A percentile compares a stretch with the other conserved stretches of the same genome.
Evolutionary conservation across 2,888 invertebrate genomes (phyloP).

Genomic region (Calliscelio sp.): DNA sequence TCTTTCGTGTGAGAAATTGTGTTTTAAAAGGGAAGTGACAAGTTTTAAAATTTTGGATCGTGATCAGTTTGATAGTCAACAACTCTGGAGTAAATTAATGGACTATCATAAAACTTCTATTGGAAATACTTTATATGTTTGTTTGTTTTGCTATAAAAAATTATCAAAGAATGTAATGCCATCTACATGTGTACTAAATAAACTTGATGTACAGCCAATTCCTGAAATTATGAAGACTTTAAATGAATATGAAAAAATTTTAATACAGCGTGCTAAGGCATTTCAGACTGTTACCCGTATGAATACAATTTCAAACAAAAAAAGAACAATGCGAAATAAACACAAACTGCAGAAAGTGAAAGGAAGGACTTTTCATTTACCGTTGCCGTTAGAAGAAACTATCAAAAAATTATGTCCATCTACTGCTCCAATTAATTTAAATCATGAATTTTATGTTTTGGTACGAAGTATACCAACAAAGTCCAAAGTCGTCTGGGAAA

Average conservation of each 20-base stretch:
- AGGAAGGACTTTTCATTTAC: conserved; percentile 80
- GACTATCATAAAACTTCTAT: conserved; percentile 20
- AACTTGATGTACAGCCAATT: conserved; percentile 59
- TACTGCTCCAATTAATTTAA: conserved; percentile 75
- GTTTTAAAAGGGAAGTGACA: conserved; percentile 31
- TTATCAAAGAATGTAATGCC: conserved; percentile 74
- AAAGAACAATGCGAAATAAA: conserved; percentile 76
- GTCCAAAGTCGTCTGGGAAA: conserved; percentile 78
- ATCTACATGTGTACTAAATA: conserved; percentile 77
- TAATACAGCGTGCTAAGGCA: conserved; percentile 80
- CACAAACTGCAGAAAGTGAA: conserved; percentile 72
- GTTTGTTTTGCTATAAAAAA: conserved; percentile 63
- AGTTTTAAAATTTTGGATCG: not conserved
- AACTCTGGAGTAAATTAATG: not conserved
- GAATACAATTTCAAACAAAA: conserved; percentile 78
- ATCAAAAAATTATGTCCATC: conserved; percentile 78
- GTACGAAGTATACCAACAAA: conserved; percentile 79
- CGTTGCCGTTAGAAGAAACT: conserved; percentile 80
- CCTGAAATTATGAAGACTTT: conserved; percentile 75
- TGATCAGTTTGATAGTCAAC: too few relatives aligned
- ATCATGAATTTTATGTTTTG: conserved; percentile 80
- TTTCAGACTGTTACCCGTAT: conserved; percentile 80
- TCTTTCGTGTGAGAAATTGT: conserved; percentile 45
- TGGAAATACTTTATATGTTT: conserved; percentile 48
- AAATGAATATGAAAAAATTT: conserved; percentile 77